A percentile compares a stretch with the other conserved stretches of the same genome.
phyloP scores from a whole-genome alignment of 2,113 vertebrate species.

The Hystrix brachyura region DNA sequence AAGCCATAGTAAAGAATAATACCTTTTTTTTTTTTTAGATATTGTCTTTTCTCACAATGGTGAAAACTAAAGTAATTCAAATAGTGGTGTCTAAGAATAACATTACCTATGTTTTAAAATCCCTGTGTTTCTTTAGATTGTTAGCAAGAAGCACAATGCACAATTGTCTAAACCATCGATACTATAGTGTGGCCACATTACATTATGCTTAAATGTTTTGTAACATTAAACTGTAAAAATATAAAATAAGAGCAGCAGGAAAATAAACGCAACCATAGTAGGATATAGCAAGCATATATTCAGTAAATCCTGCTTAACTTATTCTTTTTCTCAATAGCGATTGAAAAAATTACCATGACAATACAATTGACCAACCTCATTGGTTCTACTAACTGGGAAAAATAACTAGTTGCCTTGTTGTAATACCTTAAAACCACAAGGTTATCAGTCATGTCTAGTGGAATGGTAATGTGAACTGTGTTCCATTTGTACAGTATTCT shows the following conservation, averaged over 20 bases:
- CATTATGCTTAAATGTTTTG: conserved; percentile 68
- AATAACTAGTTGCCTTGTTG: not conserved
- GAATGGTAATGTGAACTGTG: not conserved
- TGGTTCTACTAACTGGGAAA: not conserved
- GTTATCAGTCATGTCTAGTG: not conserved
- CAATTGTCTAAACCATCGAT: conserved; percentile 30
- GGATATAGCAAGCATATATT: conserved; percentile 33
- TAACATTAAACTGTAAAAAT: conserved; percentile 67
- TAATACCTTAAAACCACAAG: conserved; percentile 42
- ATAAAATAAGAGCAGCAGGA: conserved; percentile 21
- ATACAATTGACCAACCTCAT: not conserved
- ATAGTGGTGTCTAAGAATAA: conserved; percentile 18
- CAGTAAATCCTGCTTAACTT: conserved; percentile 50
- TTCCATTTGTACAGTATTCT: conserved; percentile 47
- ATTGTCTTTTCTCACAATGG: conserved; percentile 18
- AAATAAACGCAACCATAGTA: not conserved
- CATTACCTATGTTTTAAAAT: conserved; percentile 52
- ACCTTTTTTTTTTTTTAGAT: conserved; percentile 51
- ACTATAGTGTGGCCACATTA: not conserved
- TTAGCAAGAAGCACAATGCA: conserved; percentile 8
- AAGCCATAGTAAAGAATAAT: conserved; percentile 44
- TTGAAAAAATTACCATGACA: conserved; percentile 58
- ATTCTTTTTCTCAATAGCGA: conserved; percentile 54
- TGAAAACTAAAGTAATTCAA: conserved; percentile 72
- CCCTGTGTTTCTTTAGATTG: conserved; percentile 42